These are phyloP conservation scores for Augiades crinisus DNA, from an alignment of 2,888 invertebrate species.

Conservation along the genomic window DNA sequence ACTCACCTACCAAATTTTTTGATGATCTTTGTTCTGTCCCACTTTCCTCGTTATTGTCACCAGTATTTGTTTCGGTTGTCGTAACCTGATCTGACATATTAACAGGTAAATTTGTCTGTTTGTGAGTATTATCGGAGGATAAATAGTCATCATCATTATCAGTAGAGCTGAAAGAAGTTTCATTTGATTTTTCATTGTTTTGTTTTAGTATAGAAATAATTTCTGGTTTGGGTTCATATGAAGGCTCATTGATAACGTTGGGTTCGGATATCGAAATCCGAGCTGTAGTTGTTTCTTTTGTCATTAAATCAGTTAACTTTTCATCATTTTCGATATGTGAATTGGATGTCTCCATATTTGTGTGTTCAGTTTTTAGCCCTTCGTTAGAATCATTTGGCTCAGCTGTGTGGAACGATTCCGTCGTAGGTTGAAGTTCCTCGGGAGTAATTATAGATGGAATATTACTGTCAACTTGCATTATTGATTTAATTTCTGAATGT, in stretches of 20 bases:
- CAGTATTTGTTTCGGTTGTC: neutral
- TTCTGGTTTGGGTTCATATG: conserved; percentile 53
- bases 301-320: conserved; percentile 22
- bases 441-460: neutral
- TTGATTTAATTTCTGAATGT: conserved; percentile 7
- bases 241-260: conserved; percentile 48
- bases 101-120: neutral
- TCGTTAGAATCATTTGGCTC: neutral
- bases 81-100: neutral
- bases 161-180: conserved; percentile 9
- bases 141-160: conserved; percentile 28
- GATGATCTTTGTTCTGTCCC: conserved; percentile 54
- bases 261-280: conserved; percentile 48
- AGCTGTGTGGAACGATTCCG: neutral
- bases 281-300: conserved; percentile 40
- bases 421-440: neutral
- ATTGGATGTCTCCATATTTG: neutral
- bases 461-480: neutral
- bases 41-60: conserved; percentile 29
- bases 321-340: neutral
- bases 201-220: conserved; percentile 48
- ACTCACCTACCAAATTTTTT: conserved; percentile 45
- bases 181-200: conserved; percentile 30
- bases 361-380: conserved; percentile 1
- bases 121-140: neutral